phyloP scores from a whole-genome alignment of 2,113 vertebrate species.

The Salminus brasiliensis region DNA sequence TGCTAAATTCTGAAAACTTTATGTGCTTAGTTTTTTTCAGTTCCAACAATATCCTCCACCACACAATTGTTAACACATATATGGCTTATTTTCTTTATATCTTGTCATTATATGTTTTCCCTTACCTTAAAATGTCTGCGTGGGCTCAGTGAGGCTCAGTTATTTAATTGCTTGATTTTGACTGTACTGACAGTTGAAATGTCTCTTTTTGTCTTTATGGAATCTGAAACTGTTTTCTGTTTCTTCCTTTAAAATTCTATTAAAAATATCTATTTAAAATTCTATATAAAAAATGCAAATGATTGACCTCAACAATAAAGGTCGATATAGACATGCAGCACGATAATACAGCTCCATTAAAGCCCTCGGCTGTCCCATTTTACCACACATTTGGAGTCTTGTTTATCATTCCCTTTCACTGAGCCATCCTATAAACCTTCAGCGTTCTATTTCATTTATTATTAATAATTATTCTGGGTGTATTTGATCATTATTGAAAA shows the following conservation, averaged over 20 bases:
- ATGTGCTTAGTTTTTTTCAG: not conserved
- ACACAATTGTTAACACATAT: too few relatives aligned
- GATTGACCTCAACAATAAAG: too few relatives aligned
- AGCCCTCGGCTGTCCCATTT: not conserved
- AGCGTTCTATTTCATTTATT: not conserved
- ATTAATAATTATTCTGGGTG: not conserved
- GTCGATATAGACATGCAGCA: too few relatives aligned
- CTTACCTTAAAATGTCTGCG: not conserved
- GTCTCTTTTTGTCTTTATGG: not conserved
- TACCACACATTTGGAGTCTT: not conserved
- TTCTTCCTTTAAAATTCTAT: too few relatives aligned
- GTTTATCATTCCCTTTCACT: too few relatives aligned
- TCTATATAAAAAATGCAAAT: too few relatives aligned
- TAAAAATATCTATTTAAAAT: too few relatives aligned
- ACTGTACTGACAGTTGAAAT: not conserved
- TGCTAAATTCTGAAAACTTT: too few relatives aligned
- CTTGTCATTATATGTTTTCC: not conserved
- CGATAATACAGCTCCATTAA: not conserved
- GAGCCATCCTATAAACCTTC: not conserved
- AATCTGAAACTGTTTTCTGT: not conserved
- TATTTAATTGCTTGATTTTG: not conserved
- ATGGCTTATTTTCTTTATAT: not conserved
- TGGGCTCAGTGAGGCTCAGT: not conserved
- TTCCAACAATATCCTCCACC: not conserved
- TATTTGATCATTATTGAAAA: not conserved